Evolutionary conservation across 1,140 invertebrate species (phyloP), one percentile per base, ranked within the genome.

Genomic region (Ylistrum balloti): DNA sequence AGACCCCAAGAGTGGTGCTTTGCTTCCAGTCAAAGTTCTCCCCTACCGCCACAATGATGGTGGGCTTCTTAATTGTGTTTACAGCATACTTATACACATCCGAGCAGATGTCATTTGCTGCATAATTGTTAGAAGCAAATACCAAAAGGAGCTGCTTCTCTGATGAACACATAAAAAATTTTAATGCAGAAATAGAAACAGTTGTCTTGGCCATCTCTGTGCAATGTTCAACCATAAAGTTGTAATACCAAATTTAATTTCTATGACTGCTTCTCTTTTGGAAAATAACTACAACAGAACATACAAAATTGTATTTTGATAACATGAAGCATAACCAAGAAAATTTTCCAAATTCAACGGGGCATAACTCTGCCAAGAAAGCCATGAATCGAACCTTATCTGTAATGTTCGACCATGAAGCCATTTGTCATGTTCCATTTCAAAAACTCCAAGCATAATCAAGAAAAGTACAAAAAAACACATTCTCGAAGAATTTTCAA

Each of bases 1-100:
- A 91, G 32, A 95, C 93, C 28, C 95, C 95, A 33, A 96, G 56
- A 17, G 89, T 91, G 0, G 56, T 3, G 91, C 87, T 94, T 38
- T 94, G 91, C 86, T 91, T 92, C 95, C 95, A 95, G 33, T 95
- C 91, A 48, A 93, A 92, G 33, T 90, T 48, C 22, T 93, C 90
- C 13, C 96, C 96, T 13, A 96, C 88, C 10, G 93, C 93, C 28
- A 96, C 93, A 32, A 96, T 88, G 17, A 95, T 87, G 91, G 95
- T 93, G n/a, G 94, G 95, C 87, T 96, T 96, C 48, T 93, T 90
- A 86, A 96, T 90, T 11, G 93, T 95, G 20, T 93, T 88, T 33
- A 94, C 92, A 13, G 95, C 95, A 91, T 94, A 95, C 91, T 95
- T 95, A 87, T 95, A 95, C 20, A 96, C 89, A 33, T 95, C 93